Percentiles rank a stretch among this genome's conserved stretches.
Conservation (phyloP, 2,888 invertebrate genomes). For the Poecilus cupreus region DNA sequence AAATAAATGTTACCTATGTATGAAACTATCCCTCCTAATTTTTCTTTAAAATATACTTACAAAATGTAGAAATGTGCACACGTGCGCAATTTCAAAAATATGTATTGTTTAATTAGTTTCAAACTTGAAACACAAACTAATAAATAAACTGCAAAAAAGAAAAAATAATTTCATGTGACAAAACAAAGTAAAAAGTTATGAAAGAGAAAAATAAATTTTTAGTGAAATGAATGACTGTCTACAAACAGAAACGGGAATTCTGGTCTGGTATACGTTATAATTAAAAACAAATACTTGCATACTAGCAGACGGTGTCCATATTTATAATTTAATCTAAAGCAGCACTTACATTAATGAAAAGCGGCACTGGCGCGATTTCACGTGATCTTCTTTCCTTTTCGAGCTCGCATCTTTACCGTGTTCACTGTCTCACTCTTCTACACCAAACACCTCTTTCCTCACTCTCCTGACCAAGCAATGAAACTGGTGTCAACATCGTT, state of each 20-base stretch:
- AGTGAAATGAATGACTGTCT: slow-evolving; percentile 26
- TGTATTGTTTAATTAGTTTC: too few relatives aligned
- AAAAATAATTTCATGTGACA: not conserved
- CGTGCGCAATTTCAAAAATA: too few relatives aligned
- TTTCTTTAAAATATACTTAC: too few relatives aligned
- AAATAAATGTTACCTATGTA: too few relatives aligned
- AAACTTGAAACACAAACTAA: not conserved
- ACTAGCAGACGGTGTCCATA: slow-evolving; percentile 41
- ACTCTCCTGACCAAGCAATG: not conserved
- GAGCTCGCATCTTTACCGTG: not conserved
- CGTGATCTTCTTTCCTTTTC: not conserved
- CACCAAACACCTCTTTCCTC: not conserved
- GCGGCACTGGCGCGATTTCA: slow-evolving; percentile 21
- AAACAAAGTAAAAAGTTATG: not conserved
- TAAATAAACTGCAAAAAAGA: not conserved
- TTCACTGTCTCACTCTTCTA: not conserved
- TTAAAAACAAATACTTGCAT: slow-evolving; percentile 57
- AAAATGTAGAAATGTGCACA: too few relatives aligned
- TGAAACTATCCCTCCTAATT: too few relatives aligned
- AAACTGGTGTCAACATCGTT: slow-evolving; percentile 48
- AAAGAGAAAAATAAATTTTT: not conserved
- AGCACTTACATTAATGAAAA: slow-evolving; percentile 68
- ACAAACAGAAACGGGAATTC: not conserved
- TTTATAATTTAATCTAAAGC: slow-evolving; percentile 66
- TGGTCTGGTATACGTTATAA: slow-evolving; percentile 39